Conservation (phyloP, 2,113 vertebrate genomes). For the Oenanthe melanoleuca region DNA sequence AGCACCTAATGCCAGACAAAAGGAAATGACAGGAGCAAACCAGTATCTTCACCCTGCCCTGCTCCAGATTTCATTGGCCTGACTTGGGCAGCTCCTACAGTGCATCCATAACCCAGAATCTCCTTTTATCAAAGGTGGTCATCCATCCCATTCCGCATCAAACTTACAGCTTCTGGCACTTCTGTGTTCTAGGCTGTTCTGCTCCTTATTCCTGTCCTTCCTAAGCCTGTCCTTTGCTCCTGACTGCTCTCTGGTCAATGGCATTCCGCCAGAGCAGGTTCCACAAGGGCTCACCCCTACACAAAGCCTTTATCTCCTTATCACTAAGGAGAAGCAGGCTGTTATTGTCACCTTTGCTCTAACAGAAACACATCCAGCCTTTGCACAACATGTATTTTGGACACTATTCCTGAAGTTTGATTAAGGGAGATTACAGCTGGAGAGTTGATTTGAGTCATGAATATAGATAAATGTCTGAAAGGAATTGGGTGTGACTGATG, state of each 20-base stretch:
- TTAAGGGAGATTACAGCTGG: not conserved
- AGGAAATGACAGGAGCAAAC: not conserved
- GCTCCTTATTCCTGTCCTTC: not conserved
- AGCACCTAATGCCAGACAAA: not conserved
- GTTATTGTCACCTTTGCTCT: not conserved
- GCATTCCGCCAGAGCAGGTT: not conserved
- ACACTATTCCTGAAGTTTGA: not conserved
- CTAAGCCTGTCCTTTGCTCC: not conserved
- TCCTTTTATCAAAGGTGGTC: not conserved
- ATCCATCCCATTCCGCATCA: not conserved
- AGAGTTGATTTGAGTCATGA: not conserved
- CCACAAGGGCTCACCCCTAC: not conserved
- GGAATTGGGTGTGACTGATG: not conserved
- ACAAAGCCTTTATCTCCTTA: not conserved
- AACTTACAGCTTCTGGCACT: not conserved
- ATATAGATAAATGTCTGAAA: not conserved
- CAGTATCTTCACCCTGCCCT: not conserved
- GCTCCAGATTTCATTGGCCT: not conserved
- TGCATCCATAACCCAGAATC: not conserved
- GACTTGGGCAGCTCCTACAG: fast-evolving
- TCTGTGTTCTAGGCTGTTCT: not conserved
- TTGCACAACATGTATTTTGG: not conserved
- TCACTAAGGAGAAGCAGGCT: not conserved
- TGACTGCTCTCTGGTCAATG: not conserved
- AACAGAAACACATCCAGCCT: not conserved